Conservation (phyloP, 2,888 invertebrate genomes). For the Ichneumoninae sp. region DNA sequence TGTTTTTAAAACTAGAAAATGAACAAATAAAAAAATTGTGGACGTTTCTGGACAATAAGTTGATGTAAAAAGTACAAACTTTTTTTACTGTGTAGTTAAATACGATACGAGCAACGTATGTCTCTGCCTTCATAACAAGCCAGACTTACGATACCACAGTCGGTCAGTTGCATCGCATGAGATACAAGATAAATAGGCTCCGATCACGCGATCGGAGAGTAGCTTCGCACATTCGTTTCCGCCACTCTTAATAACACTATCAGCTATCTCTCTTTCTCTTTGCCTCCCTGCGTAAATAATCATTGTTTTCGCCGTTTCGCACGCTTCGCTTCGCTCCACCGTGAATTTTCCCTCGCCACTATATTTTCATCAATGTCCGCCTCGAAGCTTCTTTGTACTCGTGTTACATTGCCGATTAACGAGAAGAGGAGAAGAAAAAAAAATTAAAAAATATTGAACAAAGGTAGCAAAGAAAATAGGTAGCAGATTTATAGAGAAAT, state of each 20-base stretch:
- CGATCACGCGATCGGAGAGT: conserved; percentile 52
- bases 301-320: background rate
- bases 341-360: background rate
- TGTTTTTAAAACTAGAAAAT: too few species aligned
- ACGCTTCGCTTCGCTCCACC: background rate
- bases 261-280: background rate
- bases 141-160: conserved; percentile 24
- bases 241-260: conserved; percentile 4
- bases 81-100: background rate
- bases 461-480: background rate
- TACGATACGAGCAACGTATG: background rate
- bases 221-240: conserved; percentile 16
- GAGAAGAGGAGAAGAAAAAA: background rate
- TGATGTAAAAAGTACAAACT: too few species aligned
- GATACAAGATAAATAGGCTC: conserved; percentile 54
- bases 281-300: background rate
- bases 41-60: too few species aligned
- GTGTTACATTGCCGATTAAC: background rate
- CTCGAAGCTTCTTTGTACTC: background rate
- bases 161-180: conserved; percentile 35
- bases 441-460: background rate
- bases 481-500: background rate
- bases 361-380: background rate
- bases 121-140: conserved; percentile 32
- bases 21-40: too few species aligned